Evolutionary conservation across 2,797 vertebrate species (phyloP).

Genomic region (Neomorphus geoffroyi): DNA sequence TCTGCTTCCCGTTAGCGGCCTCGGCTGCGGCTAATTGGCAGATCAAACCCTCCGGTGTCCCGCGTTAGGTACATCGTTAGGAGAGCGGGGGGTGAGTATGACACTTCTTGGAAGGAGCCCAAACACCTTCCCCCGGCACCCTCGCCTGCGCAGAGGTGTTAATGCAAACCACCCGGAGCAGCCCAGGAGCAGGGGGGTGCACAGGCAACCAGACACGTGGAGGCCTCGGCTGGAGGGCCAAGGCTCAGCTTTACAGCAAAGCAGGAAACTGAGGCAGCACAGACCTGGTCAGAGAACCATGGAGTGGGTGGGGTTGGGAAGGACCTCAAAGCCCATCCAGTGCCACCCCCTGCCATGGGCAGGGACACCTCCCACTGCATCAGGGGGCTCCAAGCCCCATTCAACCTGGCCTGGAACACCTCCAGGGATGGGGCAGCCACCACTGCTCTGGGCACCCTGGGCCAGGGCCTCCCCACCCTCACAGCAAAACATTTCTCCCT

Average conservation of each 20-base stretch:
- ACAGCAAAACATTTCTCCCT: too few species aligned
- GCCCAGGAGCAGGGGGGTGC: background rate
- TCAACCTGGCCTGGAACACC: too few species aligned
- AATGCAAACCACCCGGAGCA: conserved; percentile 23
- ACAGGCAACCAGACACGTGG: background rate
- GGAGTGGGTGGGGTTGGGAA: too few species aligned
- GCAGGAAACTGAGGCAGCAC: rapidly evolving
- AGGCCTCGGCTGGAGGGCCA: too few species aligned
- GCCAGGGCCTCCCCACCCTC: too few species aligned
- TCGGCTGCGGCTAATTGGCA: conserved; percentile 51
- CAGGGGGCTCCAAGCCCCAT: too few species aligned
- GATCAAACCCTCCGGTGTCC: conserved; percentile 54
- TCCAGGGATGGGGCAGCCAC: too few species aligned
- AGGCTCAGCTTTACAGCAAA: background rate
- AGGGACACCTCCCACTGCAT: too few species aligned
- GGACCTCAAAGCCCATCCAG: too few species aligned
- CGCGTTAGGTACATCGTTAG: conserved; percentile 28
- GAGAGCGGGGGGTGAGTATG: background rate
- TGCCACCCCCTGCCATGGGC: too few species aligned
- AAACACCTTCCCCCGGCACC: background rate
- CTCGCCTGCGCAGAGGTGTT: conserved; percentile 50
- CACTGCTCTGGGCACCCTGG: too few species aligned
- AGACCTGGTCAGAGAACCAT: too few species aligned
- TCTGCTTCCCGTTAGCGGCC: conserved; percentile 71
- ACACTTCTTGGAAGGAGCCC: conserved; percentile 57